Percentiles rank a stretch among this genome's conserved stretches.
Conservation (phyloP, 2,797 vertebrate genomes). For the Sorex maritimensis region DNA sequence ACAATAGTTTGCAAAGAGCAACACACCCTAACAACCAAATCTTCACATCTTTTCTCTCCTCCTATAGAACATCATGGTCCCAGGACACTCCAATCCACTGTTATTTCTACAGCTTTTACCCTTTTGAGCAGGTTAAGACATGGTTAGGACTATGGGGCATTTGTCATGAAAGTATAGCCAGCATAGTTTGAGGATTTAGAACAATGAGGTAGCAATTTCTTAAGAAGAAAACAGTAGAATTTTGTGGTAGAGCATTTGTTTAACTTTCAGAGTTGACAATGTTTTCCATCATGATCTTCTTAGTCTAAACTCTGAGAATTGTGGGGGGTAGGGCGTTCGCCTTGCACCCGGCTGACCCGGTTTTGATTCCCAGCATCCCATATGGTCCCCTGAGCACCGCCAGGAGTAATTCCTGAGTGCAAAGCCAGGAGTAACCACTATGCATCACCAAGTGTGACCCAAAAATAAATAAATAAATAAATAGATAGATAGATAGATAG, state of each 20-base stretch:
- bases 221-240: neutral
- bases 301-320: constrained; percentile 46
- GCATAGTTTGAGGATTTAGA: neutral
- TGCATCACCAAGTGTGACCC: too few species aligned
- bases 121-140: neutral
- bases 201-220: neutral
- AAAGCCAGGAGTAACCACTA: too few species aligned
- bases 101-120: neutral
- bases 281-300: constrained; percentile 6
- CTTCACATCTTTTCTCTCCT: neutral
- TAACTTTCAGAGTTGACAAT: constrained; percentile 40
- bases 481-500: too few species aligned
- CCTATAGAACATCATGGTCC: neutral
- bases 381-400: too few species aligned
- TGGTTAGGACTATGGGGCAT: too few species aligned
- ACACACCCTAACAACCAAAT: neutral
- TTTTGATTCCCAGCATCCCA: too few species aligned
- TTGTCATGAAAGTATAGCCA: neutral
- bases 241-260: constrained; percentile 33
- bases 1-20: neutral
- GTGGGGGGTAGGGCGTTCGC: neutral
- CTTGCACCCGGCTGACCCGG: too few species aligned
- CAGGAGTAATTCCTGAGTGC: too few species aligned
- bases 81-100: neutral
- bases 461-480: too few species aligned